Base-by-base conservation (phyloP, 2,888 invertebrate species). In the Drosophila mercatorum region DNA sequence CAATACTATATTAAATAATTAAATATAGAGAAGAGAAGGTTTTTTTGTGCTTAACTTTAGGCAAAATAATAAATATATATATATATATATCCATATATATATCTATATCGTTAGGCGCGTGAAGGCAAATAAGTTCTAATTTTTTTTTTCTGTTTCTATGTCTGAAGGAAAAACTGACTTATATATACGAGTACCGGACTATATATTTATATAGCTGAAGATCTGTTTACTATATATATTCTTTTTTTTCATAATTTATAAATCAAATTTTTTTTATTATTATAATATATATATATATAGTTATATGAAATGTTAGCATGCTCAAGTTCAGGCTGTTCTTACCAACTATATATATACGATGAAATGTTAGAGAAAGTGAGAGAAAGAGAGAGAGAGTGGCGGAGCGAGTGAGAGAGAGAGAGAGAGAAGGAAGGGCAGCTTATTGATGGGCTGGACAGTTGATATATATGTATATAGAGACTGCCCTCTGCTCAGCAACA, bases 191-290 rank as follows among this genome's bases (percentile, higher is more conserved):
- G 22, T 22, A 22, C 22, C 22, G 22, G 22, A 22, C 22, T 67
- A 63, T 73, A 67, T 65, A 75, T 65, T 75, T 75, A 85, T 84
- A 80, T 82, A 82, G 88, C 89, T 80, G 85, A 85, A 88, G 70
- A 77, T 82, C 88, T 83, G 75, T 77, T 68, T 67, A 68, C 46
- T 47, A 38, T 52, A 38, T 38, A 53, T 38, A 38, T 53, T 58
- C 69, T 82, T 84, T 84, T 87, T 89, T 85, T 89, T 84, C 83
- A 75, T 88, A 77, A 89, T 80, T 83, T 85, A 85, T 77, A 85
- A 72, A 82, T 67, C 38, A 70, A 53, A 73, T 83, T 87, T 83
- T 86, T 86, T 84, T 86, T 78, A 77, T 67, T 63, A 44, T 68
- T 72, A 64, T 52, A 61, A 14, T 57, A 44, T 40, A 74, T 49